phyloP scores from a whole-genome alignment of 2,888 invertebrate species.

The Nomada flava region DNA sequence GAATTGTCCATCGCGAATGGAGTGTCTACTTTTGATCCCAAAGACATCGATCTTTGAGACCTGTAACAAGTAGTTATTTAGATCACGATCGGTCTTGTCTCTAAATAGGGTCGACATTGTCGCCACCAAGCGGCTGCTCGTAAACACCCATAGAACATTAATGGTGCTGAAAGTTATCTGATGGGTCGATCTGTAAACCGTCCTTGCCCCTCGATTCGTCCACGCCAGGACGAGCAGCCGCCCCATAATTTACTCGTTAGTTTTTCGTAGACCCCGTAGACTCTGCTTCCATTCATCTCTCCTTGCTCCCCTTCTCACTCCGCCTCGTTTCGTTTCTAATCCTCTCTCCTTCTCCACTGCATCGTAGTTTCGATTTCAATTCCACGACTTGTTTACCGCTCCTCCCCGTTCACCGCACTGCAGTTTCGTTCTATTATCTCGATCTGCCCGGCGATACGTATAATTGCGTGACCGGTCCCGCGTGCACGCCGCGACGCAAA shows the following conservation, averaged over 20 bases:
- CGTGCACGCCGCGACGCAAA: conserved; percentile 46
- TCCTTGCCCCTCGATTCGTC: conserved; percentile 58
- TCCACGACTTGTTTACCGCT: conserved; percentile 72
- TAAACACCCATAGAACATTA: conserved; percentile 74
- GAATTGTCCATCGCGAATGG: neutral
- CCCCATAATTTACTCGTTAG: conserved; percentile 83
- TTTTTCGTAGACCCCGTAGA: conserved; percentile 52
- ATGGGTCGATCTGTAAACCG: conserved; percentile 75
- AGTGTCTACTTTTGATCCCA: neutral
- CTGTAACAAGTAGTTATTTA: neutral
- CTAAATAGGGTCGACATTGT: conserved; percentile 70
- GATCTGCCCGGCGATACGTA: conserved; percentile 75
- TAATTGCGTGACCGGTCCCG: conserved; percentile 64
- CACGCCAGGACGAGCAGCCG: conserved; percentile 75
- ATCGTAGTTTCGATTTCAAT: conserved; percentile 48
- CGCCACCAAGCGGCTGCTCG: conserved; percentile 68
- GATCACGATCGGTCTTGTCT: conserved; percentile 39
- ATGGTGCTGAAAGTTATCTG: conserved; percentile 81
- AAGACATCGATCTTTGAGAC: neutral
- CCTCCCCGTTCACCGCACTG: conserved; percentile 51
- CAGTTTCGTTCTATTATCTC: conserved; percentile 69
- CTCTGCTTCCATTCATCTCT: conserved; percentile 31
- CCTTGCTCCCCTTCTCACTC: conserved; percentile 21
- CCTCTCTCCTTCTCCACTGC: neutral
- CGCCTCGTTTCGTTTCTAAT: neutral